phyloP scores from a whole-genome alignment of 2,797 vertebrate genomes.

The Vespertilio murinus region DNA sequence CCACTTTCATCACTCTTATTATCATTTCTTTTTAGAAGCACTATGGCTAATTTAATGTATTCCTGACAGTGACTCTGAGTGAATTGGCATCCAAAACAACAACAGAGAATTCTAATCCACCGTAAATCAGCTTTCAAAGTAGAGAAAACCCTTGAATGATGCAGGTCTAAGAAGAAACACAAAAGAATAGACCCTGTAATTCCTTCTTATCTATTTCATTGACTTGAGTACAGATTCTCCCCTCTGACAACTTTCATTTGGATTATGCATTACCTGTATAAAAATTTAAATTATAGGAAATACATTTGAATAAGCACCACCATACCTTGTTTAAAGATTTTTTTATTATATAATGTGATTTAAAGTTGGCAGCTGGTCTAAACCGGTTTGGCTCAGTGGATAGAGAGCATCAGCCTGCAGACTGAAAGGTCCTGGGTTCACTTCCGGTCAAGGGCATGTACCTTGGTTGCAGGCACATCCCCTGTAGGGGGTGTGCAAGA shows the following conservation, averaged over 20 bases:
- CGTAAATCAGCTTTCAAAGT: neutral
- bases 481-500: too few species aligned
- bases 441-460: too few species aligned
- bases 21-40: slow-evolving; percentile 24
- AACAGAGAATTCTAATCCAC: slow-evolving; percentile 2
- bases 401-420: too few species aligned
- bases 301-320: neutral
- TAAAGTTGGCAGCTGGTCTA: neutral
- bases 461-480: too few species aligned
- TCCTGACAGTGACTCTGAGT: slow-evolving; percentile 22
- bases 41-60: slow-evolving; percentile 30
- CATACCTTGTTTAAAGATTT: neutral
- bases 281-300: slow-evolving; percentile 35
- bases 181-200: neutral
- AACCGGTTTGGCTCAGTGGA: too few species aligned
- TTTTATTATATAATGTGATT: neutral
- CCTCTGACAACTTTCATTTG: slow-evolving; percentile 13
- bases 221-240: neutral
- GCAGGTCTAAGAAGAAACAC: neutral
- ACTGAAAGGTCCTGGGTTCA: too few species aligned
- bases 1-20: neutral
- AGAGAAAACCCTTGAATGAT: slow-evolving; percentile 2
- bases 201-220: slow-evolving; percentile 17
- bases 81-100: neutral
- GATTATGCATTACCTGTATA: slow-evolving; percentile 40